Evolutionary conservation across 2,888 invertebrate genomes (phyloP).

Genomic region (Lottia scabra): DNA sequence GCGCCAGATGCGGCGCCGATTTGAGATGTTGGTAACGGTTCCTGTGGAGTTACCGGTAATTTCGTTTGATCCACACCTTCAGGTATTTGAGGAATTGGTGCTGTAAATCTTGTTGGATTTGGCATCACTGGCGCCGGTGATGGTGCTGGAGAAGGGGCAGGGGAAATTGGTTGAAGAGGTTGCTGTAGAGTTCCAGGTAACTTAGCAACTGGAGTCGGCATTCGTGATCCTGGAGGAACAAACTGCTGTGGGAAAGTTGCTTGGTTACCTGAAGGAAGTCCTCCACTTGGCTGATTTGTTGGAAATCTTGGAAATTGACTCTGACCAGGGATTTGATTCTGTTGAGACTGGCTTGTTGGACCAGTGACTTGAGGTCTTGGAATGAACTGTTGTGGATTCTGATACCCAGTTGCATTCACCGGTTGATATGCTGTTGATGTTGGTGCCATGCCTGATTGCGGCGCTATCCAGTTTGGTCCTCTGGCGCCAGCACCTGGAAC

Average conservation of each 20-base stretch:
- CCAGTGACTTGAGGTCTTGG: neutral
- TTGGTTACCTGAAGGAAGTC: no score
- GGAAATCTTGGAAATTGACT: slow-evolving; percentile 5
- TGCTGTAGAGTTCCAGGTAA: slow-evolving; percentile 49
- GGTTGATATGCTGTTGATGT: slow-evolving; percentile 1
- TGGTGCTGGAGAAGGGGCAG: slow-evolving; percentile 21
- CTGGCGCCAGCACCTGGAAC: neutral
- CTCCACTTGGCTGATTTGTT: neutral
- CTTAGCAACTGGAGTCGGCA: neutral
- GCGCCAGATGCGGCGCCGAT: neutral
- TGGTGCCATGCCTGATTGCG: neutral
- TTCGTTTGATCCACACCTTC: neutral
- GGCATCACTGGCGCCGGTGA: slow-evolving; percentile 15
- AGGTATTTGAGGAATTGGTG: neutral
- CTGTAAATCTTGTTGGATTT: neutral
- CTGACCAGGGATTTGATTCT: neutral
- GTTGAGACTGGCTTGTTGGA: neutral
- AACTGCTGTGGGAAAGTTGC: neutral
- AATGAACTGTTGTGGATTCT: neutral
- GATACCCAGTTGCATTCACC: neutral
- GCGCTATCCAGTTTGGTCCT: slow-evolving; percentile 18
- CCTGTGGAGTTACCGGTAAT: slow-evolving; percentile 12
- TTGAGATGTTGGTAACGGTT: slow-evolving; percentile 20
- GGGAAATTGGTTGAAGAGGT: slow-evolving; percentile 72
- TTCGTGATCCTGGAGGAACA: neutral